phyloP scores from a whole-genome alignment of 2,797 vertebrate species.

The Mormyrus hasselquistii region DNA sequence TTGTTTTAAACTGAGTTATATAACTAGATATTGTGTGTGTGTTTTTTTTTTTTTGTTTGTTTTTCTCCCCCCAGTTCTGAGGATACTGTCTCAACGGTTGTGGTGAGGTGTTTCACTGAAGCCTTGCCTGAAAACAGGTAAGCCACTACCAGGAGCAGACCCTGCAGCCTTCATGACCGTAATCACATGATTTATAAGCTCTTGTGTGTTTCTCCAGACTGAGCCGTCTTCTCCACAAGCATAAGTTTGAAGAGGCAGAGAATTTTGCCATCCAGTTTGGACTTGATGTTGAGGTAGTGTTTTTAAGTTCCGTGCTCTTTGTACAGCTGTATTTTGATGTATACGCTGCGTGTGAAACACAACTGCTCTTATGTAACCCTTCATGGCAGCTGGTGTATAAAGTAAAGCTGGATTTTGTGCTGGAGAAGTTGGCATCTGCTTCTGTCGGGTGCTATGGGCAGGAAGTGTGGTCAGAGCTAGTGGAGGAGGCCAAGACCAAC shows the following conservation, averaged over 20 bases:
- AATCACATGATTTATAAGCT: background rate
- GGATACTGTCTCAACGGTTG: slow-evolving; percentile 61
- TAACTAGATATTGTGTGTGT: background rate
- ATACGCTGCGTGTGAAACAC: background rate
- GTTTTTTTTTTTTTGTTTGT: no score
- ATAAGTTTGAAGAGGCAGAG: slow-evolving; percentile 90
- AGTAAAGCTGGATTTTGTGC: slow-evolving; percentile 82
- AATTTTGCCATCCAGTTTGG: slow-evolving; percentile 88
- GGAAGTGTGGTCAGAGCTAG: slow-evolving; percentile 66
- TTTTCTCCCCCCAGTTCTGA: slow-evolving; percentile 47
- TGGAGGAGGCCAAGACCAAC: slow-evolving; percentile 80
- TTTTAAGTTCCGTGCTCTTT: background rate
- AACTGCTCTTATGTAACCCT: background rate
- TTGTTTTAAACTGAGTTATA: no score
- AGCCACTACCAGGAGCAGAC: background rate
- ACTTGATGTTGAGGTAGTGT: slow-evolving; percentile 82
- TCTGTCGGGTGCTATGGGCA: slow-evolving; percentile 58
- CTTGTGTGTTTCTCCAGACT: slow-evolving; percentile 56
- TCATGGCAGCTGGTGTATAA: slow-evolving; percentile 83
- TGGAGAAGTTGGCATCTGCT: slow-evolving; percentile 81
- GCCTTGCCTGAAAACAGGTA: slow-evolving; percentile 94
- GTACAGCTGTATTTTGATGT: background rate
- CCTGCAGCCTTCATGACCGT: background rate
- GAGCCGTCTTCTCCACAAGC: slow-evolving; percentile 88
- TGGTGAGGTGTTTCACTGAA: slow-evolving; percentile 89